These are phyloP conservation scores for Labeo calbasu DNA, from an alignment of 2,797 vertebrate species.

Conservation along the genomic window DNA sequence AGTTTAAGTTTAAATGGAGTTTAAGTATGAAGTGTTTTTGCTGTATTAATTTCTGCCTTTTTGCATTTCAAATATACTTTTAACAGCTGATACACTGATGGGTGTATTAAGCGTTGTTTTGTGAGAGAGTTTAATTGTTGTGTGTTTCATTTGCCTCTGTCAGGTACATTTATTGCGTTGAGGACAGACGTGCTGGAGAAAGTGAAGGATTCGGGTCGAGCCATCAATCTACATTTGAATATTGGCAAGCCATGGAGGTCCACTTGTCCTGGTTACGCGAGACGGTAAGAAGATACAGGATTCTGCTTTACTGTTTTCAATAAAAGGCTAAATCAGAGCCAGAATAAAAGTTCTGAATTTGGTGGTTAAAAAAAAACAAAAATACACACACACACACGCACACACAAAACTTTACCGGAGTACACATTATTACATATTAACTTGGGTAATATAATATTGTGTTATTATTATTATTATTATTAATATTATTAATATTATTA, in stretches of 20 bases:
- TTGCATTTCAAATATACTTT: not conserved
- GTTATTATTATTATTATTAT: not conserved
- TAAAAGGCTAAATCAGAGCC: not conserved
- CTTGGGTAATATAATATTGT: not conserved
- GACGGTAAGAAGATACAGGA: slow-evolving; percentile 69
- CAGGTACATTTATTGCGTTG: slow-evolving; percentile 70
- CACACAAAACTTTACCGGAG: not conserved
- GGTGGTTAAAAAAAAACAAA: not conserved
- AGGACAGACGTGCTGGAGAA: slow-evolving; percentile 66
- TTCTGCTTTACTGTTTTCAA: not conserved
- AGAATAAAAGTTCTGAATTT: not conserved
- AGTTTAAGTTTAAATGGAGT: not conserved
- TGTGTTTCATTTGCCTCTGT: slow-evolving; percentile 2
- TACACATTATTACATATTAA: not conserved
- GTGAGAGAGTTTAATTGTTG: not conserved
- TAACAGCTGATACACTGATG: not conserved
- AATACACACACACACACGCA: too few species aligned
- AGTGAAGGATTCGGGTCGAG: slow-evolving; percentile 61
- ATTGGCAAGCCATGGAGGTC: slow-evolving; percentile 65
- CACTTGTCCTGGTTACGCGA: slow-evolving; percentile 57
- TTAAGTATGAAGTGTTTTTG: not conserved
- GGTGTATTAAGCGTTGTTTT: not conserved
- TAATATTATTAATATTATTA: too few species aligned
- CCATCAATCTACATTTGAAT: slow-evolving; percentile 71
- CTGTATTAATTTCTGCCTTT: not conserved